Conservation (phyloP, 64 coral and sea anemone genomes). For the Orbicella faveolata region DNA sequence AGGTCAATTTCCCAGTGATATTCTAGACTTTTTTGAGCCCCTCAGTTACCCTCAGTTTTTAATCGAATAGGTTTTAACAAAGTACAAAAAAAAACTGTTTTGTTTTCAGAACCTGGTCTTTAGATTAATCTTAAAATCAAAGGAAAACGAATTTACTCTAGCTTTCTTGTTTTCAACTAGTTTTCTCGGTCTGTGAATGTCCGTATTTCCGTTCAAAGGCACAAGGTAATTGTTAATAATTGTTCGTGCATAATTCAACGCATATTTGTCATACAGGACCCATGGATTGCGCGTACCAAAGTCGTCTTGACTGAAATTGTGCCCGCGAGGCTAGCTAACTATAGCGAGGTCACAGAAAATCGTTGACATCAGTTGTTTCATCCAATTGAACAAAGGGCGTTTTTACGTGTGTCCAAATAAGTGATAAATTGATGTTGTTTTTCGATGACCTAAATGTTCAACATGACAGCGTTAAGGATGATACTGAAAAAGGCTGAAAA, state of each 20-base stretch:
- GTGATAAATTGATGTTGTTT: background rate
- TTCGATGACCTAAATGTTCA: constrained; percentile 6
- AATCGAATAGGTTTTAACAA: background rate
- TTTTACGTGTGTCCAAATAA: background rate
- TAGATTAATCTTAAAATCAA: background rate
- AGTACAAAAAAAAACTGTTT: background rate
- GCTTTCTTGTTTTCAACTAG: background rate
- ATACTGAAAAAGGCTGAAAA: background rate
- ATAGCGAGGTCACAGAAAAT: background rate
- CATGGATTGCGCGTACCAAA: background rate
- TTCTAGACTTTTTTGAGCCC: background rate
- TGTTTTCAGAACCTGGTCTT: background rate
- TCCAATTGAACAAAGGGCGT: background rate
- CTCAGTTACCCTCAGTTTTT: background rate
- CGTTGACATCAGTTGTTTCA: background rate
- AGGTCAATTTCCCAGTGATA: background rate
- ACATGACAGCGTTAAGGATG: constrained; percentile 20
- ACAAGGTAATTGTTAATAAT: background rate
- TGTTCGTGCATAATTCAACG: background rate
- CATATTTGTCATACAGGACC: background rate
- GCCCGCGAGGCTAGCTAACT: background rate
- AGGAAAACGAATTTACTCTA: background rate
- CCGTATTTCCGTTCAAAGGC: background rate
- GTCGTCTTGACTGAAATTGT: background rate
- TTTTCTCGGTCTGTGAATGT: background rate